phyloP scores from a whole-genome alignment of 2,888 invertebrate genomes.

The Syrphus vitripennis region DNA sequence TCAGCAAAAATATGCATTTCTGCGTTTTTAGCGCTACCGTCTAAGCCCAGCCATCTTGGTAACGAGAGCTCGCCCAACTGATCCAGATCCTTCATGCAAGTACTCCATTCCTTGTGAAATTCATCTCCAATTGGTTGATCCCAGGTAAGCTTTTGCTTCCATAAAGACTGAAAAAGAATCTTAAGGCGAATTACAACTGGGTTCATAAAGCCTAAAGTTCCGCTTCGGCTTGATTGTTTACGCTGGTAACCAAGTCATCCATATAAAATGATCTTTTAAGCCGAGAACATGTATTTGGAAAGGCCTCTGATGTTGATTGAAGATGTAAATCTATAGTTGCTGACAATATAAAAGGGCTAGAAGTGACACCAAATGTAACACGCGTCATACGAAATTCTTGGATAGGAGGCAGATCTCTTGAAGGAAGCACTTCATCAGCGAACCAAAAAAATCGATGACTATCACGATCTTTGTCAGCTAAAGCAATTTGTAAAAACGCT shows the following conservation, averaged over 20 bases:
- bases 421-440: background rate
- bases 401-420: background rate
- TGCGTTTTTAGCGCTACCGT: background rate
- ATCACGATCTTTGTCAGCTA: background rate
- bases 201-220: background rate
- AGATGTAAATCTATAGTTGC: background rate
- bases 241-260: constrained; percentile 9
- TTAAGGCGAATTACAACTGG: background rate
- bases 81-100: background rate
- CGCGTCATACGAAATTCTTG: background rate
- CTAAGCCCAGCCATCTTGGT: background rate
- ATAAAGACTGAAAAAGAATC: constrained; percentile 8
- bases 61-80: background rate
- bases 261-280: background rate
- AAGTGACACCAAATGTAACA: constrained; percentile 2
- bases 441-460: background rate
- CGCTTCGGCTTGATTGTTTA: too few relatives aligned
- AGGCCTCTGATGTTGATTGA: background rate
- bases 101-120: background rate
- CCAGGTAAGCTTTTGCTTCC: background rate
- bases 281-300: background rate
- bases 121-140: background rate
- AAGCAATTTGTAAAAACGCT: background rate
- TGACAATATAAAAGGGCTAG: background rate
- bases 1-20: constrained; percentile 10